Base-by-base conservation (phyloP, 2,113 vertebrate genomes). In the Apodemus sylvaticus region DNA sequence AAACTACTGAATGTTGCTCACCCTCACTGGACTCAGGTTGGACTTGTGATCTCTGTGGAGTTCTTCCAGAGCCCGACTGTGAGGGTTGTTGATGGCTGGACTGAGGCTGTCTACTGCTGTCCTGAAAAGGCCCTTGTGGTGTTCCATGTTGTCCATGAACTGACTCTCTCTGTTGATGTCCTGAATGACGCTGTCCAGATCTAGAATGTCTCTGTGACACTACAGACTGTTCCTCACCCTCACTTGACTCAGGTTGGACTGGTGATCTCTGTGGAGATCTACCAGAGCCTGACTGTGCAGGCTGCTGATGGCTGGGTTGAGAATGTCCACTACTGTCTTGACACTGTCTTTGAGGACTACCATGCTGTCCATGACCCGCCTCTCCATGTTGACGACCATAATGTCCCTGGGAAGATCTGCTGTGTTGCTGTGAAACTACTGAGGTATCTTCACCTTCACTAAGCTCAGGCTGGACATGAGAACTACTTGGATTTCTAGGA, bases 251-350 rank as follows among this genome's bases (percentile, higher is more conserved):
- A 3, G 66, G 45, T 0, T 60, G 66, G 7, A 22, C 20, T 5
- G 36, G 70, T 10, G 22, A 3, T 0, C 81, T 71, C 1, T 29
- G 11, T 1, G 34, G 17, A 29, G 4, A 0, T 20, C 17, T 13
- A 0, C 11, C 1, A 4, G 62, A 60, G 0, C 4, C 13, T 22
- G 48, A 55, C 0, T 13, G 36, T 4, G 31, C 42, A 0, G 5
- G 16, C 0, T 83, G 48, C 17, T 12, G 14, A 0, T 20, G 5
- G 0, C 31, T 14, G 10, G 82, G 22, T 2, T 53, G 12, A 0
- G 4, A 0, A 0, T 73, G 51, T 7, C 5, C 14, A 3, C 4
- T 31, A 0, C 1, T 34, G 51, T 48, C 9, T 7, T 11, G 13
- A 2, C 16, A 4, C 0, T 4, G 7, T 1, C 17, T 11, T 4